Evolutionary conservation across 1,140 invertebrate species (phyloP).

Genomic region (Odontomachus brunneus): DNA sequence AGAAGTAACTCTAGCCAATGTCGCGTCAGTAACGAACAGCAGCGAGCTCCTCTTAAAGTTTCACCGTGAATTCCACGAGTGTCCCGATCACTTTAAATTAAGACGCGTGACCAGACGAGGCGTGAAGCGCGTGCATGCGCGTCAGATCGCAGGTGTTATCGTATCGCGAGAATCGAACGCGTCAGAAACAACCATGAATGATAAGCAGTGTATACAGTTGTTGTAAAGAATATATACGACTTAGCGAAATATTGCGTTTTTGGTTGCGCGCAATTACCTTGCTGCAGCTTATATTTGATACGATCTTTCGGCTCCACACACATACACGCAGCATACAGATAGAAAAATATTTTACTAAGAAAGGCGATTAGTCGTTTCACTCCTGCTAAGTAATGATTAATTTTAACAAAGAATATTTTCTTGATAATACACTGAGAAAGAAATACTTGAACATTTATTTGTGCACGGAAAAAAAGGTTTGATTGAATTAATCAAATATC

Average conservation of each 20-base stretch:
- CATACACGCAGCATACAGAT: no score
- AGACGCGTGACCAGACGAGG: slow-evolving; percentile 38
- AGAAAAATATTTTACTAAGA: no score
- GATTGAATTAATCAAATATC: no score
- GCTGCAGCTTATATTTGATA: slow-evolving; percentile 4
- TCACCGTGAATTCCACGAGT: slow-evolving; percentile 58
- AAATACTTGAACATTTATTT: no score
- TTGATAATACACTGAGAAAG: no score
- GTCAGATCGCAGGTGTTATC: slow-evolving; percentile 7
- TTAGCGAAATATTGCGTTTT: slow-evolving; percentile 7
- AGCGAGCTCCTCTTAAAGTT: slow-evolving; percentile 29
- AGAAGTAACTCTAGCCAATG: background rate
- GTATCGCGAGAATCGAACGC: slow-evolving; percentile 3
- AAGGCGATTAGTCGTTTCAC: no score
- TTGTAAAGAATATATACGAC: background rate
- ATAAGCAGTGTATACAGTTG: slow-evolving; percentile 32
- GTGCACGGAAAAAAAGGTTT: no score
- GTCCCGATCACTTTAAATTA: slow-evolving; percentile 68
- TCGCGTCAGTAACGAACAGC: background rate
- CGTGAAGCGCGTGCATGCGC: slow-evolving; percentile 36
- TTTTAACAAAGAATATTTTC: no score
- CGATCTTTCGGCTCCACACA: background rate
- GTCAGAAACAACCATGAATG: slow-evolving; percentile 35
- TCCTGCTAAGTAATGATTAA: no score
- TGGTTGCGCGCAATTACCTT: background rate